Base-by-base conservation (phyloP, 2,888 invertebrate genomes). In the Hemicrepidius hirtus region DNA sequence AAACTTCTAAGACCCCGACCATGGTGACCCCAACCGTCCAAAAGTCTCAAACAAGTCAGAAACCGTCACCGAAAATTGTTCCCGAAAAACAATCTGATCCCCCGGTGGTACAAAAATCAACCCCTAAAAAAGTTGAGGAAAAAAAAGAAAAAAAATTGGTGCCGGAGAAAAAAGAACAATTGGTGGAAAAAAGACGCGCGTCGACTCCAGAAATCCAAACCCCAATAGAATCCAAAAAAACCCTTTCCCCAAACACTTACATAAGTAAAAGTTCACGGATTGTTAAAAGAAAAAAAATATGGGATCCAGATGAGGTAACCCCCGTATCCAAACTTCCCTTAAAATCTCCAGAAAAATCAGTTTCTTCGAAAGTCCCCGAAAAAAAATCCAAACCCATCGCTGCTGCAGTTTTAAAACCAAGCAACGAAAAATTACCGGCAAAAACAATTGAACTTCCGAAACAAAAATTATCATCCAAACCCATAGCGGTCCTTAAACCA, bases 241-340 rank as follows among this genome's bases (percentile, higher is more conserved):
- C 63, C 2, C 73, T 75, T 46, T 75, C 79, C 18, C 77, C 82
- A 7, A 78, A 78, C 44, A 82, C 80, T 32, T 86, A 86, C 69
- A 78, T 86, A 0, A 87, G 86, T 13, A 87, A 87, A 76, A 85
- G 86, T 72, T 85, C 88, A 2, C 85, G 93, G 78, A 88, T 93
- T 18, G 92, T 93, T 28, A 93, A 93, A 81, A 91, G 91, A 75
- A 93, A 93, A 86, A 90, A 93, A 4, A 93, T 93, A 76, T 93
- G 92, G 90, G 93, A 93, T 85, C 93, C 93, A 5, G 91, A 91
- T 78, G 91, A 90, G 81, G 88, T 71, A 57, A 75, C 65, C 41
- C 69, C 72, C 16, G 40, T 24, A 13, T 24, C 53, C 5, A 74
- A 63, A 60, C 20, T 37, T 0, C 20, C 63, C 0, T 6, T 49